Conservation (phyloP, 1,140 invertebrate genomes). For the Ditylenchus dipsaci region DNA sequence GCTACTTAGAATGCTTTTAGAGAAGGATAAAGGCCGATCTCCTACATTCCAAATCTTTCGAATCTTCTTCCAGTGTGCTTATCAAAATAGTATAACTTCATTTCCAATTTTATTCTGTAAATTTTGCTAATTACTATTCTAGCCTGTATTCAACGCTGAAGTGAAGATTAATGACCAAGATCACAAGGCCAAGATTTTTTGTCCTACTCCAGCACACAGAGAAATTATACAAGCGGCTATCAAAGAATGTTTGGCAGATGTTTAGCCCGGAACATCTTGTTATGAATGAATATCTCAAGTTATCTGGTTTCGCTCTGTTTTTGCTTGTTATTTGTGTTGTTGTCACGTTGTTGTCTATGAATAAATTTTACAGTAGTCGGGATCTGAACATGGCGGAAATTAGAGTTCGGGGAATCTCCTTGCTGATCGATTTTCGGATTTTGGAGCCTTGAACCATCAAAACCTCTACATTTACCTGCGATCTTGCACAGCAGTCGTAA, state of each 20-base stretch:
- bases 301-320: not conserved
- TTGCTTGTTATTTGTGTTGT: too few species aligned
- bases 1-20: not conserved
- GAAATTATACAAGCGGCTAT: constrained; percentile 12
- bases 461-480: too few species aligned
- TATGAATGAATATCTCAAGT: too few species aligned
- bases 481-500: too few species aligned
- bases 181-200: constrained; percentile 6
- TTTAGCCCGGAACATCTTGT: too few species aligned
- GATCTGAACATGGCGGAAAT: too few species aligned
- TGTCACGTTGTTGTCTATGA: too few species aligned
- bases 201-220: constrained; percentile 1
- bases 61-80: not conserved
- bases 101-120: too few species aligned
- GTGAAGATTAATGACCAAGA: constrained; percentile 10
- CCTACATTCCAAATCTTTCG: constrained; percentile 1
- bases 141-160: constrained; percentile 19
- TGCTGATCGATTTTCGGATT: too few species aligned
- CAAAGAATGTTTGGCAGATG: constrained; percentile 4
- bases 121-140: not conserved
- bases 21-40: not conserved
- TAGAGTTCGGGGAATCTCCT: too few species aligned
- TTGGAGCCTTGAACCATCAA: too few species aligned
- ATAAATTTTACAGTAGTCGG: too few species aligned
- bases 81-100: not conserved